Base-by-base conservation (phyloP, 2,797 vertebrate genomes). In the Garrulus glandarius region DNA sequence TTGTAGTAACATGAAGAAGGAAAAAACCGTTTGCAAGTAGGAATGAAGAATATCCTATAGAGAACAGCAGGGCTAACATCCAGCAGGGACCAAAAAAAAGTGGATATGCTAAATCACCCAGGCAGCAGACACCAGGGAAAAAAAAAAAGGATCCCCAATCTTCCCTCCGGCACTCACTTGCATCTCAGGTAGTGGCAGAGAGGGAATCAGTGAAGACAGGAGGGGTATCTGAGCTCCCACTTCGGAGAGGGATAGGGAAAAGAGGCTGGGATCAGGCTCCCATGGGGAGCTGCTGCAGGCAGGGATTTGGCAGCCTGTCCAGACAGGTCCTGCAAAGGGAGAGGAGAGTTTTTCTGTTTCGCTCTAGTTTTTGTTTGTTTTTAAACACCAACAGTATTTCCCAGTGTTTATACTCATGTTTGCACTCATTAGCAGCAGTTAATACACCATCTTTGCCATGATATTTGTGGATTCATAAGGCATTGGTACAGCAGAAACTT, bases 361-460 rank as follows among this genome's bases (percentile, higher is more conserved):
- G 6, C 23, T 67, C 75, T 11, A 20, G 0, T 21, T 86, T 87
- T 39, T 94, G 77, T 92, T 94, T 94, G 70, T 92, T 95, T 89
- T 87, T 63, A 90, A 94, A 95, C 84, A 84, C n/a, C n/a, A 39
- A 4, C 77, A 52, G n/a, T 52, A 71, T 77, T 93, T 95, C 53
- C 60, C 77, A 65, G 47, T 20, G 74, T 79, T 96, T 93, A 64
- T 63, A 68, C 27, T 84, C 52, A 13, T 64, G 78, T 95, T 93
- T 93, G 71, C 43, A 32, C 68, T 95, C 63, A 82, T 93, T 93
- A 93, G 39, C 32, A 76, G 57, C 60, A 86, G 65, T 57, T 87
- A 87, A 50, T 49, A 24, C 46, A 39, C 36, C 52, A 44, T 47
- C 55, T 82, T 84, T 76, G 60, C 83, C 2, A 0, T 53, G 81